Percentiles rank a stretch among this genome's conserved stretches.
Evolutionary conservation across 2,113 vertebrate species (phyloP).

Genomic region (Dicerorhinus sumatrensis): DNA sequence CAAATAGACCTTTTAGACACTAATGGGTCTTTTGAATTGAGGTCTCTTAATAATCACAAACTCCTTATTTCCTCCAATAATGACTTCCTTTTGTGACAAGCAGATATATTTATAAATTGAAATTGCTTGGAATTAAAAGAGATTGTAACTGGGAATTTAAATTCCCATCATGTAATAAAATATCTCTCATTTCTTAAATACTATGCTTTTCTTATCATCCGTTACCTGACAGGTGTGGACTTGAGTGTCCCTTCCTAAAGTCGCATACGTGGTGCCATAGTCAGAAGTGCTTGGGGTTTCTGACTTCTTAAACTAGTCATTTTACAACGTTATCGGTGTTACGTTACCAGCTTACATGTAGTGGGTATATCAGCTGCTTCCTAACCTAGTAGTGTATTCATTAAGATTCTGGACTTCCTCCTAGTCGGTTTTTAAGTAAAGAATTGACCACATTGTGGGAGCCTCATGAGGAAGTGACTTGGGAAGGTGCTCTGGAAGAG

Average conservation of each 20-base stretch:
- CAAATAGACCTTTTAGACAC: background rate
- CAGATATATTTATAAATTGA: background rate
- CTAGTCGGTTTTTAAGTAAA: background rate
- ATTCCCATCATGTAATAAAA: background rate
- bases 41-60: background rate
- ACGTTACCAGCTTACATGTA: accelerated
- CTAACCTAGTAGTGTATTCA: accelerated
- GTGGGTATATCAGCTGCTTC: accelerated
- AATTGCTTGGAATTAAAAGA: background rate
- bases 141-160: background rate
- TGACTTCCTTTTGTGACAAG: background rate
- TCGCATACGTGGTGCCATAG: accelerated
- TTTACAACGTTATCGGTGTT: accelerated
- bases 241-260: background rate
- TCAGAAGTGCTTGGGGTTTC: accelerated
- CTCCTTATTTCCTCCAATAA: background rate
- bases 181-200: accelerated
- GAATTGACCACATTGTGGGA: accelerated
- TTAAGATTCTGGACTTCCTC: background rate
- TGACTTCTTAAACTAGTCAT: accelerated
- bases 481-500: background rate
- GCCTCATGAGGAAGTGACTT: accelerated
- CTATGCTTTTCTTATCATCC: accelerated
- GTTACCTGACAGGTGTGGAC: accelerated
- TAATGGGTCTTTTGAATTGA: background rate